Evolutionary conservation across 2,888 invertebrate genomes (phyloP), one percentile per base, ranked within the genome.

Genomic region (Cyrtodaria siliqua): DNA sequence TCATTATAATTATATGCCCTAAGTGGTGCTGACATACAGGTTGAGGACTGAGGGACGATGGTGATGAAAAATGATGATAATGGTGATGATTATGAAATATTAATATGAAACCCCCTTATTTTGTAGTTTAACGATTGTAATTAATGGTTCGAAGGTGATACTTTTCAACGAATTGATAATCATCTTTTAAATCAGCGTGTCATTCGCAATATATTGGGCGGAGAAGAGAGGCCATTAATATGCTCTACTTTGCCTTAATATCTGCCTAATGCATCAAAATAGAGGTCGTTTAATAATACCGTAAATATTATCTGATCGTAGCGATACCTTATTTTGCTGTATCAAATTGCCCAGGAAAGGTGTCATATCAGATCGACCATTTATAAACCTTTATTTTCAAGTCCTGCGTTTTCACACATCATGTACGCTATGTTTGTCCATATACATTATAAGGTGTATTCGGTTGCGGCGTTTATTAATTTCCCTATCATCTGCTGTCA

Each of bases 281-380:
- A 63, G 63, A 42, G 20, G 56, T 14, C 49, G 6, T 38, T 44
- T 60, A 63, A 77, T 67, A 77, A 77, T 68, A 62, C 67, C 27
- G 20, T 18, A 49, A 50, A 52, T 59, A 67, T 26, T 77, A 77
- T 77, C 77, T 68, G 77, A 77, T 77, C 61, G 4, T 67, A 2
- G 20, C 38, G 14, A 55, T 53, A 55, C 61, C 52, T 61, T 59
- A 57, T 24, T n/a, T 56, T 18, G 50, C 29, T 67, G 67, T 77
- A 77, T 77, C 77, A 53, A 67, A 77, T 77, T 67, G 52, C 73
- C 53, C 8, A 12, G 44, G 26, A 73, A 42, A 50, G 56, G 49
- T 67, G 38, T 27, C 47, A 47, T 27, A 73, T 61, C 64, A 24
- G 75, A 70, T 64, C 18, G 49, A 50, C 61, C 64, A 73, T 73